phyloP scores from a whole-genome alignment of 2,888 invertebrate species.

The Junonia oenone region DNA sequence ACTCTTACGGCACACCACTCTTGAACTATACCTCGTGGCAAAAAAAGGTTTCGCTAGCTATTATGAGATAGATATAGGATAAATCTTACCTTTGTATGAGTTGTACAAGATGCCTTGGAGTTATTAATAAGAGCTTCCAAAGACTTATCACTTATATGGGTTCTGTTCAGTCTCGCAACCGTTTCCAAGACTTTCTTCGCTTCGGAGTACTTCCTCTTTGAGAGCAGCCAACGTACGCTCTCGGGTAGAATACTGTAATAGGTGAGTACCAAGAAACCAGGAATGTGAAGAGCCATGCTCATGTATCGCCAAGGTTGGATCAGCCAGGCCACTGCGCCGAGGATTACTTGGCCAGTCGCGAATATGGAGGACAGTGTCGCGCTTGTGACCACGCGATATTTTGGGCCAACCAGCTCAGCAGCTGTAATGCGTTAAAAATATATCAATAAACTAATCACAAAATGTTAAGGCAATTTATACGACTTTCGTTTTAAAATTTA shows the following conservation, averaged over 20 bases:
- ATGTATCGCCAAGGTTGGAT: slow-evolving; percentile 84
- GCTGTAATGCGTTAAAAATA: slow-evolving; percentile 12
- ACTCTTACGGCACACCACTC: too few species aligned
- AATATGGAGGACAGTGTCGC: slow-evolving; percentile 85
- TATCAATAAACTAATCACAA: too few species aligned
- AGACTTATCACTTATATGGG: slow-evolving; percentile 19
- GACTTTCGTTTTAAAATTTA: too few species aligned
- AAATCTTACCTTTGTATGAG: slow-evolving; percentile 2
- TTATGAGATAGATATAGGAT: too few species aligned
- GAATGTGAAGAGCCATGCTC: slow-evolving; percentile 82
- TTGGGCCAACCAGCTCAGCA: slow-evolving; percentile 87
- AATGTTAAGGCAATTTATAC: too few species aligned
- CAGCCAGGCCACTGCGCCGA: slow-evolving; percentile 83
- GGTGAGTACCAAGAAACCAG: slow-evolving; percentile 81
- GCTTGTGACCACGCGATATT: slow-evolving; percentile 84
- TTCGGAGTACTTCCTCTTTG: slow-evolving; percentile 80
- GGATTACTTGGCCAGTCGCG: slow-evolving; percentile 83
- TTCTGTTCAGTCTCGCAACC: slow-evolving; percentile 21
- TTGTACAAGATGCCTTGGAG: not conserved
- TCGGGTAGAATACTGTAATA: slow-evolving; percentile 83
- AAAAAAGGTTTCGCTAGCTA: too few species aligned
- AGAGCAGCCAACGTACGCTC: slow-evolving; percentile 87
- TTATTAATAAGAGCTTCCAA: slow-evolving; percentile 13
- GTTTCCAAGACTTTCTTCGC: slow-evolving; percentile 69
- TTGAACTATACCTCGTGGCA: not conserved